These are phyloP conservation scores for Dryadula phaetusa DNA, from an alignment of 2,888 invertebrate species.

Conservation along the genomic window DNA sequence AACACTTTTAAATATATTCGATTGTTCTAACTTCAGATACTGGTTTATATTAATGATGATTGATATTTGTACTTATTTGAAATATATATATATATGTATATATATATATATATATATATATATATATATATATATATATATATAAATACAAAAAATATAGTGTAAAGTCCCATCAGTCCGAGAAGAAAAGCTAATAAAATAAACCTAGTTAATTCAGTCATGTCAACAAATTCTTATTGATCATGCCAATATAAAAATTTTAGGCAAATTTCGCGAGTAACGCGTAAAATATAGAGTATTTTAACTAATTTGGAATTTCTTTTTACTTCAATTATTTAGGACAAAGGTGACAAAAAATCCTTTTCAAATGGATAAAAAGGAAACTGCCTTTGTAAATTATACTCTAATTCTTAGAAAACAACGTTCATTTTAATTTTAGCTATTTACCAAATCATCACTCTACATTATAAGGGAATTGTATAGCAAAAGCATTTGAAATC, in stretches of 20 bases:
- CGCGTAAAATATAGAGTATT: neutral
- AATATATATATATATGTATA: no score
- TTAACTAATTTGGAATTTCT: neutral
- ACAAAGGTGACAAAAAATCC: constrained; percentile 36
- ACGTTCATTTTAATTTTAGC: neutral
- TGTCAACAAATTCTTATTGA: no score
- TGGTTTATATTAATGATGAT: no score
- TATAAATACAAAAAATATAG: no score
- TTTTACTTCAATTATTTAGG: constrained; percentile 30
- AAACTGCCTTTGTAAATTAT: constrained; percentile 5
- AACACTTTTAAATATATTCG: no score
- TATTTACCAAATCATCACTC: neutral
- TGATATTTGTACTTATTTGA: no score
- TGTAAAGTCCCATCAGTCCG: no score
- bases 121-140: no score
- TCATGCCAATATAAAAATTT: neutral
- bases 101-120: no score
- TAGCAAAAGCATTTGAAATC: neutral
- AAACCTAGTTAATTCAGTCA: no score
- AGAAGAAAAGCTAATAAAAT: no score
- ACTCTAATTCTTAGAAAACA: neutral
- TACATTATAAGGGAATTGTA: neutral
- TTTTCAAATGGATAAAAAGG: constrained; percentile 35
- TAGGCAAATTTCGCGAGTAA: neutral
- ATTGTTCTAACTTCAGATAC: no score